Evolutionary conservation across 1,140 invertebrate genomes (phyloP).

Genomic region (Drosophila watanabei): DNA sequence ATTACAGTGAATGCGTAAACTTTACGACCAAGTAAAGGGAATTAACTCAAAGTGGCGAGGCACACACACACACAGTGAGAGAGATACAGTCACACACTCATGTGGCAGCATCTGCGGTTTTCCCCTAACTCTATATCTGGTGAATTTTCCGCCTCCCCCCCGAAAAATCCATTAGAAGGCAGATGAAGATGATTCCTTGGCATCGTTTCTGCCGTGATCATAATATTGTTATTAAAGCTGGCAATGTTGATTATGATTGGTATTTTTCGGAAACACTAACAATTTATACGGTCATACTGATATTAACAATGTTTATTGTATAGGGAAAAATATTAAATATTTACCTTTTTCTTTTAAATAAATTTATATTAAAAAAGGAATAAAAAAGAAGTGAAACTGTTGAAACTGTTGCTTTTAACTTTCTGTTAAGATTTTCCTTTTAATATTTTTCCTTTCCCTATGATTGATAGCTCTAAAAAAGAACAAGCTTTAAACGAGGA

Average conservation of each 20-base stretch:
- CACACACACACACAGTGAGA: slow-evolving; percentile 15
- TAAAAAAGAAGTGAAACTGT: too few relatives aligned
- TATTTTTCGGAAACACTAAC: slow-evolving; percentile 16
- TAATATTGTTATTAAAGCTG: slow-evolving; percentile 47
- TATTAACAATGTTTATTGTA: too few relatives aligned
- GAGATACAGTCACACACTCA: slow-evolving; percentile 31
- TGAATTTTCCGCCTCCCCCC: slow-evolving; percentile 24
- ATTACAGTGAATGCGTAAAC: slow-evolving; percentile 78
- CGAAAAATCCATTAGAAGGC: slow-evolving; percentile 56
- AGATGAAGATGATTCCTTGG: slow-evolving; percentile 46
- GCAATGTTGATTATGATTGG: slow-evolving; percentile 52
- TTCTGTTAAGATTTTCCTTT: background rate
- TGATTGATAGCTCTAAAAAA: slow-evolving; percentile 28
- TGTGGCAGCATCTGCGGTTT: slow-evolving; percentile 50
- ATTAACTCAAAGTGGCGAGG: slow-evolving; percentile 67
- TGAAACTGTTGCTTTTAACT: background rate
- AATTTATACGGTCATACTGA: slow-evolving; percentile 5
- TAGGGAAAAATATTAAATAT: background rate
- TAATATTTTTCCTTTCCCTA: background rate
- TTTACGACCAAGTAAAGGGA: slow-evolving; percentile 75
- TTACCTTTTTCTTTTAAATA: background rate
- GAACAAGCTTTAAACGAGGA: slow-evolving; percentile 1
- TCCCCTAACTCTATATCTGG: slow-evolving; percentile 32
- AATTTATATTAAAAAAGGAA: background rate
- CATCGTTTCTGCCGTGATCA: slow-evolving; percentile 27